Conservation (phyloP, 2,797 vertebrate genomes). For the Karalla daura region DNA sequence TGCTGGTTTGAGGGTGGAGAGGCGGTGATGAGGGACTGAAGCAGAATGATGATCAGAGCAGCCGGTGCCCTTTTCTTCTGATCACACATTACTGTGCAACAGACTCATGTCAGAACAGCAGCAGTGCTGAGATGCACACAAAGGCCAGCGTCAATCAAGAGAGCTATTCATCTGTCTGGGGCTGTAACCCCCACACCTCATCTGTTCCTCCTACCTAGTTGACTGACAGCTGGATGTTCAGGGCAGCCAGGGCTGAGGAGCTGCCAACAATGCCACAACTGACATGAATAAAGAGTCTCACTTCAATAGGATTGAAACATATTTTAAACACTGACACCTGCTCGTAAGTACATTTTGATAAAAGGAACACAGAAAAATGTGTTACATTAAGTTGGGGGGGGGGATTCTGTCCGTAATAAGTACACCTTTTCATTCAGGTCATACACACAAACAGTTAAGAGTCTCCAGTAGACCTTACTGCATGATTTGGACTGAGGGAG, state of each 20-base stretch:
- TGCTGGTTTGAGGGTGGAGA: conserved; percentile 28
- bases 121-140: conserved; percentile 63
- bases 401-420: background rate
- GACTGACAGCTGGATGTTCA: conserved; percentile 71
- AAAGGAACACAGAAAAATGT: background rate
- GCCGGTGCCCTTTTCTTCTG: conserved; percentile 83
- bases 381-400: background rate
- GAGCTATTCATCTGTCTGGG: conserved; percentile 77
- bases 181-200: conserved; percentile 62
- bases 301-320: background rate
- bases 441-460: no score
- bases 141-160: conserved; percentile 83
- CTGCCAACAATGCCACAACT: conserved; percentile 40
- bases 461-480: no score
- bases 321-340: conserved; percentile 14
- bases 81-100: conserved; percentile 84
- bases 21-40: conserved; percentile 46
- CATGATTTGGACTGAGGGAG: no score
- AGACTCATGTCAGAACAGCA: conserved; percentile 78
- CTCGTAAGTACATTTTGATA: conserved; percentile 2
- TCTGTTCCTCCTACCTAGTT: conserved; percentile 74
- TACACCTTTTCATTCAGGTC: background rate
- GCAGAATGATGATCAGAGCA: conserved; percentile 78
- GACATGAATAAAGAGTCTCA: conserved; percentile 36
- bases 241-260: conserved; percentile 41